These are phyloP conservation scores for Microctonus brassicae DNA, from an alignment of 2,888 invertebrate species.

Conservation along the genomic window DNA sequence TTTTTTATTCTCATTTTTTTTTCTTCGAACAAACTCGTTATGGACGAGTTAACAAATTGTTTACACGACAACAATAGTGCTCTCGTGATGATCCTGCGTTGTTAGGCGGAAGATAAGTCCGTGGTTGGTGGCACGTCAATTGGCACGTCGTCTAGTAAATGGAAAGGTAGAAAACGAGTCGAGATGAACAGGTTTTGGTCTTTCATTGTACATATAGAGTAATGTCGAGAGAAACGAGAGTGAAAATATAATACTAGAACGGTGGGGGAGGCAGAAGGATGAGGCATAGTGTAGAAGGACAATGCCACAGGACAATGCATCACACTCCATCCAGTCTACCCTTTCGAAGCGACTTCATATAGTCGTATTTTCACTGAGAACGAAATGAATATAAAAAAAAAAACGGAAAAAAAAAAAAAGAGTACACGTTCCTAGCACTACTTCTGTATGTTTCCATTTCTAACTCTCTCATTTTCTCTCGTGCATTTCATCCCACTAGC, in stretches of 20 bases:
- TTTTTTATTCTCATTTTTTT: too few relatives aligned
- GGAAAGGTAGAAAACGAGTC: constrained; percentile 21
- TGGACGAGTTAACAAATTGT: constrained; percentile 46
- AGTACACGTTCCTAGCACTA: background rate
- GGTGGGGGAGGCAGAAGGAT: background rate
- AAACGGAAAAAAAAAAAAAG: constrained; percentile 45
- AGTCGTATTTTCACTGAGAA: constrained; percentile 20
- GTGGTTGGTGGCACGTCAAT: constrained; percentile 27
- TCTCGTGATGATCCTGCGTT: constrained; percentile 36
- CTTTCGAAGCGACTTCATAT: constrained; percentile 20
- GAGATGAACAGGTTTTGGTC: background rate
- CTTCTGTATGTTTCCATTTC: background rate
- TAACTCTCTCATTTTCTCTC: background rate
- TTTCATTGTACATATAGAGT: background rate
- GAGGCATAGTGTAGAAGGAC: constrained; percentile 33
- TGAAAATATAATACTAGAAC: background rate
- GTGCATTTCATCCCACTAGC: background rate
- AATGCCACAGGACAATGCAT: constrained; percentile 50
- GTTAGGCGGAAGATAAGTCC: constrained; percentile 33
- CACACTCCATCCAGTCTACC: constrained; percentile 38
- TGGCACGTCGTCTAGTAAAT: background rate
- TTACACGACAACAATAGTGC: constrained; percentile 47
- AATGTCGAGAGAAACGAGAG: constrained; percentile 9
- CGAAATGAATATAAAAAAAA: constrained; percentile 31
- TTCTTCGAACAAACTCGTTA: background rate